Conservation (phyloP, 2,888 invertebrate genomes). For the Cancer borealis region DNA sequence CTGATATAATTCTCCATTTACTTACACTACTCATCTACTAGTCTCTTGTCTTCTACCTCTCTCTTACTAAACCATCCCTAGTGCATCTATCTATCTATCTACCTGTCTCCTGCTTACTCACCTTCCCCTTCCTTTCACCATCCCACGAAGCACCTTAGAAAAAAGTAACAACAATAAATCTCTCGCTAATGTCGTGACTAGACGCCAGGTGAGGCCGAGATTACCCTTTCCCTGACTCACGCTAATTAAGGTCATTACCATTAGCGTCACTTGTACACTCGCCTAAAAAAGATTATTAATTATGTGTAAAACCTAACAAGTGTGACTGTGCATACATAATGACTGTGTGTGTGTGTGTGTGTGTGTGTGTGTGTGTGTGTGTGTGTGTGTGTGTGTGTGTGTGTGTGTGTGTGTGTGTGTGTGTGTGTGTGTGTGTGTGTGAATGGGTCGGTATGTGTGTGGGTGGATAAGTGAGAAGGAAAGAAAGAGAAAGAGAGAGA, state of each 20-base stretch:
- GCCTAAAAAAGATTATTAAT: slow-evolving; percentile 38
- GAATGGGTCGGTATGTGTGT: background rate
- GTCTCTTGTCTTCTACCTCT: background rate
- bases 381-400: slow-evolving; percentile 47
- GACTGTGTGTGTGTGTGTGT: background rate
- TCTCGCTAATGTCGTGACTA: slow-evolving; percentile 21
- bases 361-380: slow-evolving; percentile 62
- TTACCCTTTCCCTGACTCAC: slow-evolving; percentile 28
- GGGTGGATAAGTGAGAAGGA: background rate
- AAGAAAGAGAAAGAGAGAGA: background rate
- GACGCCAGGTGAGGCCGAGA: background rate
- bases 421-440: background rate
- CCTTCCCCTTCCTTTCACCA: background rate
- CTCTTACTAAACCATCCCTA: background rate
- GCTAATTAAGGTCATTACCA: slow-evolving; percentile 63
- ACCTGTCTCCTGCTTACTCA: background rate
- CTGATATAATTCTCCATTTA: background rate
- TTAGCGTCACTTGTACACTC: slow-evolving; percentile 55
- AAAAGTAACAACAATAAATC: background rate
- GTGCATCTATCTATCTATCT: background rate
- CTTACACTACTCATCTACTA: background rate
- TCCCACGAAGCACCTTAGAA: background rate
- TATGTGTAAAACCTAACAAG: slow-evolving; percentile 57
- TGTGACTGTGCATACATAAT: slow-evolving; percentile 35
- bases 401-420: background rate